These are phyloP conservation scores for Liolophura sinensis DNA, from an alignment of 1,140 invertebrate species.

Conservation along the genomic window DNA sequence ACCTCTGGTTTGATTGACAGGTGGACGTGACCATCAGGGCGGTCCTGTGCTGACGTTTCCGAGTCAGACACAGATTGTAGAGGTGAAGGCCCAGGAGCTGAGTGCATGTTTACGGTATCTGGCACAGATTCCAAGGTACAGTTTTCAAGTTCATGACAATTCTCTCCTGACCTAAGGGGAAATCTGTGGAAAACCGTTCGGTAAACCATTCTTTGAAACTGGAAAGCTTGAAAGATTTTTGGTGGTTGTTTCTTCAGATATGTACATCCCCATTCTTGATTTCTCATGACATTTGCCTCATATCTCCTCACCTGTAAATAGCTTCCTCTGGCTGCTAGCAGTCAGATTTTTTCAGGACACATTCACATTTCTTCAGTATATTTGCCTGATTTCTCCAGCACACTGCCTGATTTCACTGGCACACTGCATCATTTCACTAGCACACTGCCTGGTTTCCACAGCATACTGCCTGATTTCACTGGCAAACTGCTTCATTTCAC, in stretches of 20 bases:
- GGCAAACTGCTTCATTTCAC: too few species aligned
- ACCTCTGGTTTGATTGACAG: conserved; percentile 18
- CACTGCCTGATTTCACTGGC: too few species aligned
- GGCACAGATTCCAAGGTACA: conserved; percentile 50
- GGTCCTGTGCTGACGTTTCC: conserved; percentile 54
- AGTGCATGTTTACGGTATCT: conserved; percentile 46
- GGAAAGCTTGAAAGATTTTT: conserved; percentile 6
- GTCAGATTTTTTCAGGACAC: too few species aligned
- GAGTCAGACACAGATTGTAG: conserved; percentile 25
- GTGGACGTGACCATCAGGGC: conserved; percentile 49
- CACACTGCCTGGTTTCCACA: too few species aligned
- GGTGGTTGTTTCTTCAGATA: conserved; percentile 6
- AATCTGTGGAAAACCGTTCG: not conserved
- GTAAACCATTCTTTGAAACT: conserved; percentile 4
- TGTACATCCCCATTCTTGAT: conserved; percentile 1
- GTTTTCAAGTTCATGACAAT: not conserved
- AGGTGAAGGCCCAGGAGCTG: conserved; percentile 40
- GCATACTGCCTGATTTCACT: too few species aligned
- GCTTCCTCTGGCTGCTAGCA: too few species aligned
- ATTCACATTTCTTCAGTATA: too few species aligned
- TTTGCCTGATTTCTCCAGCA: too few species aligned
- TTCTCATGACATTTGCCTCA: conserved; percentile 9
- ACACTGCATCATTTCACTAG: too few species aligned
- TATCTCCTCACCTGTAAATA: too few species aligned
- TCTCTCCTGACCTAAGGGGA: not conserved